Evolutionary conservation across 2,113 vertebrate genomes (phyloP).

Genomic region (Hippocampus barbouri): DNA sequence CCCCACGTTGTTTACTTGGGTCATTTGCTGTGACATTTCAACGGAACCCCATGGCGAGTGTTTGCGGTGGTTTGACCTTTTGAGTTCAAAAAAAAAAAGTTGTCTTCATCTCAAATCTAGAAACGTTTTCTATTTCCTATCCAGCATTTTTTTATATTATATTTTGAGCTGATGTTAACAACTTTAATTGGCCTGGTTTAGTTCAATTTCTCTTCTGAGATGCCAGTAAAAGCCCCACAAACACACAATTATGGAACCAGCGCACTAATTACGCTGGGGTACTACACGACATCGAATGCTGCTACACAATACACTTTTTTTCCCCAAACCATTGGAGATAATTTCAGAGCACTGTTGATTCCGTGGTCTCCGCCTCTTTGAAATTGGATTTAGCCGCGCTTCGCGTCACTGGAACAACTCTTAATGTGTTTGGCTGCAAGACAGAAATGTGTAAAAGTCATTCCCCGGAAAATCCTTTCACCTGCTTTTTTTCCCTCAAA

Average conservation of each 20-base stretch:
- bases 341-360: constrained; percentile 46
- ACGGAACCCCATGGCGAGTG: background rate
- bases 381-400: constrained; percentile 36
- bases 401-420: constrained; percentile 39
- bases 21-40: background rate
- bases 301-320: constrained; percentile 24
- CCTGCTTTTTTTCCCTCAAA: constrained; percentile 19
- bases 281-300: constrained; percentile 23
- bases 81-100: background rate
- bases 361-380: constrained; percentile 11
- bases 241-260: constrained; percentile 16
- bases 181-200: constrained; percentile 10
- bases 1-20: background rate
- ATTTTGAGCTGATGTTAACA: constrained; percentile 5
- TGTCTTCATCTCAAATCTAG: background rate
- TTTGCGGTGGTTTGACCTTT: background rate
- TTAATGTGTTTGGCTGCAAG: constrained; percentile 41
- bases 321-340: constrained; percentile 47
- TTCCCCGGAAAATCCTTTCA: constrained; percentile 55
- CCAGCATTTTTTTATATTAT: background rate
- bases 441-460: constrained; percentile 47
- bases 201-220: background rate
- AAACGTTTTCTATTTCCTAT: background rate
- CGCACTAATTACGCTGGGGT: constrained; percentile 16
- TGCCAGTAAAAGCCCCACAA: background rate